Evolutionary conservation across 2,113 vertebrate species (phyloP).

Genomic region (Nothobranchius furzeri): DNA sequence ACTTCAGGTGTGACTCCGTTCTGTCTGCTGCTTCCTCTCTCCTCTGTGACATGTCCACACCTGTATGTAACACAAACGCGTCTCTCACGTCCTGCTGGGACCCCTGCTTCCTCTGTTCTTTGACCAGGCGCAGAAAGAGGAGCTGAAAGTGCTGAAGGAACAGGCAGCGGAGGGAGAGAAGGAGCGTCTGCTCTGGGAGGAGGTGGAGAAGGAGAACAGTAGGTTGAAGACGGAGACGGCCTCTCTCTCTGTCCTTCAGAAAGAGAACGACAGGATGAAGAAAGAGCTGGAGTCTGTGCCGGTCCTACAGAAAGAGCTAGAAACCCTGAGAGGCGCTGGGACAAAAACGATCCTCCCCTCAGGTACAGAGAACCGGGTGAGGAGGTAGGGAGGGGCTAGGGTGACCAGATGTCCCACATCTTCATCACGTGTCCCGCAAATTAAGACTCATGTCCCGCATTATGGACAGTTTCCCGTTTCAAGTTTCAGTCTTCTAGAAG

Average conservation of each 20-base stretch:
- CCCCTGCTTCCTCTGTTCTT: conserved; percentile 9
- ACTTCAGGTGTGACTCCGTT: conserved; percentile 81
- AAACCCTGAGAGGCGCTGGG: conserved; percentile 75
- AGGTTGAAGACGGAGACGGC: conserved; percentile 73
- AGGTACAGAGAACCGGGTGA: conserved; percentile 44
- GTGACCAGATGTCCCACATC: too few relatives aligned
- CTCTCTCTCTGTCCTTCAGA: conserved; percentile 72
- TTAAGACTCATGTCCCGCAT: too few relatives aligned
- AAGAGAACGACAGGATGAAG: conserved; percentile 73
- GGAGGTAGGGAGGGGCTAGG: conserved; percentile 3
- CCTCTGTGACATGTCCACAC: neutral
- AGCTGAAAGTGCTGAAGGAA: conserved; percentile 64
- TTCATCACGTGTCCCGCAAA: too few relatives aligned
- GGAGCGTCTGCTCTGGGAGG: conserved; percentile 60
- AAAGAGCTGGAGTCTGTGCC: conserved; percentile 75
- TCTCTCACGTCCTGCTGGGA: conserved; percentile 33
- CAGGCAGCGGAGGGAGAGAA: conserved; percentile 60
- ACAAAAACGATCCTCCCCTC: conserved; percentile 58
- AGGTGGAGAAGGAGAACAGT: conserved; percentile 74
- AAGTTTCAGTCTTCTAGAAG: too few relatives aligned
- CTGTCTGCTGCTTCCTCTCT: conserved; percentile 21
- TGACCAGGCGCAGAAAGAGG: conserved; percentile 45
- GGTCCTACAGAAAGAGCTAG: conserved; percentile 79
- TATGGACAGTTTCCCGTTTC: too few relatives aligned
- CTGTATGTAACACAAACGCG: conserved; percentile 5